phyloP scores from a whole-genome alignment of 2,888 invertebrate genomes.

The Harpalus rubripes region DNA sequence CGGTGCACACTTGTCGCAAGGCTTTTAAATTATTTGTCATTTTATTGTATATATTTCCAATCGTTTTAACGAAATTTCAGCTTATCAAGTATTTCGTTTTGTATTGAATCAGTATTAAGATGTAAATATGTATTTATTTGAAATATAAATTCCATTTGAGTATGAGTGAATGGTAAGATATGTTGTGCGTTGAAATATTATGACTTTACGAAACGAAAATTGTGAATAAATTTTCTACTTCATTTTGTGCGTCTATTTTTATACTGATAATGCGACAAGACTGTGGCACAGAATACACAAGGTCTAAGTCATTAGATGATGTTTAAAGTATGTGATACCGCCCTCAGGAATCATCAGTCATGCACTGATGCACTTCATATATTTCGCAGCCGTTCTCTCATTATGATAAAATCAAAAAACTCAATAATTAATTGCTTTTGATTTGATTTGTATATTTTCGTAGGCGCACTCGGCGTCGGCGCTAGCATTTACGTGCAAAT shows the following conservation, averaged over 20 bases:
- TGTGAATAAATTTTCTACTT: constrained; percentile 24
- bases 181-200: constrained; percentile 43
- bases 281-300: constrained; percentile 46
- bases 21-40: constrained; percentile 12
- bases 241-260: background rate
- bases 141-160: constrained; percentile 63
- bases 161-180: constrained; percentile 59
- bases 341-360: constrained; percentile 75
- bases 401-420: constrained; percentile 54
- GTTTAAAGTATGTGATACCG: constrained; percentile 75
- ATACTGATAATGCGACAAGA: constrained; percentile 7
- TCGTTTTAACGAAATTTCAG: constrained; percentile 43
- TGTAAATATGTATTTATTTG: constrained; percentile 67
- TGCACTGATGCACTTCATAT: constrained; percentile 62
- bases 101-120: constrained; percentile 66
- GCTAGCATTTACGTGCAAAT: constrained; percentile 57
- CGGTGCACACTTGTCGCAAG: constrained; percentile 32
- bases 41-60: constrained; percentile 51
- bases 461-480: constrained; percentile 38
- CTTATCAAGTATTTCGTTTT: constrained; percentile 60
- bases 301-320: constrained; percentile 48
- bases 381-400: constrained; percentile 61
- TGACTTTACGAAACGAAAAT: constrained; percentile 54
- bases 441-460: constrained; percentile 25
- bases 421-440: constrained; percentile 23